These are phyloP conservation scores for Donacobius atricapilla DNA, from an alignment of 2,113 vertebrate genomes.

Conservation along the genomic window DNA sequence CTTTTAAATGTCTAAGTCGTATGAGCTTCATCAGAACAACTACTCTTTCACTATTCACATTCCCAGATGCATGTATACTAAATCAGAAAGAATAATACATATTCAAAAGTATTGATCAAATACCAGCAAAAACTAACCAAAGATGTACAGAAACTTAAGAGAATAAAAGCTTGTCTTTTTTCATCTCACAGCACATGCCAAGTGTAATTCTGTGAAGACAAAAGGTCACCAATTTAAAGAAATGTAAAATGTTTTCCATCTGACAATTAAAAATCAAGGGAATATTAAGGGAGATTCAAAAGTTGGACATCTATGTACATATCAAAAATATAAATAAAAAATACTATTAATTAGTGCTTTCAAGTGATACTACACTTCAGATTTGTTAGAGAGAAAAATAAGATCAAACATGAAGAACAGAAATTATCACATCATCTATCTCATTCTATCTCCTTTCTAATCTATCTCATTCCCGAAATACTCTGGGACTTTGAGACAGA, in stretches of 20 bases:
- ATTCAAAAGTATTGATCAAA: not conserved
- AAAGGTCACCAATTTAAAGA: not conserved
- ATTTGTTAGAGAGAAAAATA: not conserved
- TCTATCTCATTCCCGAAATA: not conserved
- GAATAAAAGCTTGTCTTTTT: not conserved
- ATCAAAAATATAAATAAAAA: not conserved
- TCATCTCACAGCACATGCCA: not conserved
- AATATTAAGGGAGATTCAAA: not conserved
- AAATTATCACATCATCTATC: not conserved
- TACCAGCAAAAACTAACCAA: not conserved
- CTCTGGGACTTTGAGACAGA: not conserved
- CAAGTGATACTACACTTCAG: not conserved
- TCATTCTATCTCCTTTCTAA: not conserved
- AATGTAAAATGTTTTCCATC: not conserved
- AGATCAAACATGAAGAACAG: not conserved
- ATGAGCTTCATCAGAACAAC: not conserved
- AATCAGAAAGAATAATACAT: not conserved
- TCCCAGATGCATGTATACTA: not conserved
- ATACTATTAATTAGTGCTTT: not conserved
- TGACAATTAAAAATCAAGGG: not conserved
- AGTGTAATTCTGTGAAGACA: not conserved
- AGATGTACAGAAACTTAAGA: not conserved
- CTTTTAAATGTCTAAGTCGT: not conserved
- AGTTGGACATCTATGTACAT: not conserved
- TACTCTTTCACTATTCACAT: not conserved